phyloP scores from a whole-genome alignment of 2,797 vertebrate genomes.

The Helicolenus hilgendorfi region DNA sequence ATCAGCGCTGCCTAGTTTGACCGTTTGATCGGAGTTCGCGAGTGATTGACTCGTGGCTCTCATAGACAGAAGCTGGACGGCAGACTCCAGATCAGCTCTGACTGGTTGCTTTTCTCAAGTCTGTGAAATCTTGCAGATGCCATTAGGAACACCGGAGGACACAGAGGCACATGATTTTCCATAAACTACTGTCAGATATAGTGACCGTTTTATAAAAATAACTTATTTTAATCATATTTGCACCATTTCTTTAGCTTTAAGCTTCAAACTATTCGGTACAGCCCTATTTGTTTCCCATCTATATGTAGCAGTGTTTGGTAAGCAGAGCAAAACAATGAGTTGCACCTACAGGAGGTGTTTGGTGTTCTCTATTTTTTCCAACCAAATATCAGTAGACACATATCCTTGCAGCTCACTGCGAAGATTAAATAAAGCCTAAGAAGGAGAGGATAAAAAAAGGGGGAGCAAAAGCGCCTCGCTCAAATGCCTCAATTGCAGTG shows the following conservation, averaged over 20 bases:
- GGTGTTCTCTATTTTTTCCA: background rate
- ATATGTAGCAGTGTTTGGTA: background rate
- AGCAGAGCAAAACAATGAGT: background rate
- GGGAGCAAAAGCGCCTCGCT: constrained; percentile 52
- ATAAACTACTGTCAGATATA: too few relatives aligned
- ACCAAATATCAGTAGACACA: constrained; percentile 19
- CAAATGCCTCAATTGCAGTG: constrained; percentile 74
- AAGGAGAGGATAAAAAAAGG: constrained; percentile 43
- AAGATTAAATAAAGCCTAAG: constrained; percentile 74
- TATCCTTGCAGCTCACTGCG: constrained; percentile 53
- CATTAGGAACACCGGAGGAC: too few relatives aligned
- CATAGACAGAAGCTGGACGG: too few relatives aligned
- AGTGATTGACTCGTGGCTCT: too few relatives aligned
- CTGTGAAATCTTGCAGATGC: background rate
- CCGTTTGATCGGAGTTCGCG: too few relatives aligned
- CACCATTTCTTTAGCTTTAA: background rate
- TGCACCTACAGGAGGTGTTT: background rate
- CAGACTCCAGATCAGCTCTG: too few relatives aligned
- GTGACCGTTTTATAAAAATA: too few relatives aligned
- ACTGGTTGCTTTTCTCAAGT: too few relatives aligned
- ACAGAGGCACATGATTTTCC: too few relatives aligned
- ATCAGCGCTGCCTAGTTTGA: too few relatives aligned
- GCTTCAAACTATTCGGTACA: background rate
- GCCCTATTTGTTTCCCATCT: background rate
- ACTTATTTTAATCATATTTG: too few relatives aligned